These are phyloP conservation scores for Lethrus apterus DNA, from an alignment of 1,140 invertebrate genomes.

Conservation along the genomic window DNA sequence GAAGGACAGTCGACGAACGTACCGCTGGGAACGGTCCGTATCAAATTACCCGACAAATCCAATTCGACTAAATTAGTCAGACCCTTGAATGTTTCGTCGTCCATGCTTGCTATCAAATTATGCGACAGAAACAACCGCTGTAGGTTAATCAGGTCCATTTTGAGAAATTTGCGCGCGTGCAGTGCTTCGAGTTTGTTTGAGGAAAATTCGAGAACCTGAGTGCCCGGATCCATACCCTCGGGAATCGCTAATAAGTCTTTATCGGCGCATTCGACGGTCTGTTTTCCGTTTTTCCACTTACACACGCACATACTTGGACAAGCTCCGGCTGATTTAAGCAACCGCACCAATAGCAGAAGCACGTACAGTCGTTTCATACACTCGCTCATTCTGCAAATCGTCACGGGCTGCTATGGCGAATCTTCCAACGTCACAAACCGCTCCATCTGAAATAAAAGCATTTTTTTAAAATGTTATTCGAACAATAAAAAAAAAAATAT, in stretches of 20 bases:
- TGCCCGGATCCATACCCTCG: slow-evolving; percentile 74
- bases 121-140: slow-evolving; percentile 76
- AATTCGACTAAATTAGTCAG: slow-evolving; percentile 82
- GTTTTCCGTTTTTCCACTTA: slow-evolving; percentile 88
- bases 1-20: slow-evolving; percentile 69
- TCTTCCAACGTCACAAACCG: too few relatives aligned
- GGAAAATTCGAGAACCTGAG: slow-evolving; percentile 80
- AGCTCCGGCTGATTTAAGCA: slow-evolving; percentile 37
- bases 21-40: slow-evolving; percentile 66
- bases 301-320: slow-evolving; percentile 74
- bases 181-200: slow-evolving; percentile 72
- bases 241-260: slow-evolving; percentile 69
- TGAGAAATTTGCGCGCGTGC: slow-evolving; percentile 66
- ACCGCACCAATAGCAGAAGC: slow-evolving; percentile 16
- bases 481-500: too few relatives aligned
- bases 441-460: too few relatives aligned
- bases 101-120: slow-evolving; percentile 68
- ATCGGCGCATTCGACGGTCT: slow-evolving; percentile 78
- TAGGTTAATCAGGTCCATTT: slow-evolving; percentile 72
- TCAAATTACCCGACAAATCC: slow-evolving; percentile 74
- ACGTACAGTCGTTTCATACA: slow-evolving; percentile 14
- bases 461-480: too few relatives aligned
- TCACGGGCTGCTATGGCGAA: too few relatives aligned
- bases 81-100: slow-evolving; percentile 70
- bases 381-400: slow-evolving; percentile 14